A percentile compares a stretch with the other conserved stretches of the same genome.
Evolutionary conservation across 2,888 invertebrate species (phyloP).

Genomic region (Subacronicta megacephala): DNA sequence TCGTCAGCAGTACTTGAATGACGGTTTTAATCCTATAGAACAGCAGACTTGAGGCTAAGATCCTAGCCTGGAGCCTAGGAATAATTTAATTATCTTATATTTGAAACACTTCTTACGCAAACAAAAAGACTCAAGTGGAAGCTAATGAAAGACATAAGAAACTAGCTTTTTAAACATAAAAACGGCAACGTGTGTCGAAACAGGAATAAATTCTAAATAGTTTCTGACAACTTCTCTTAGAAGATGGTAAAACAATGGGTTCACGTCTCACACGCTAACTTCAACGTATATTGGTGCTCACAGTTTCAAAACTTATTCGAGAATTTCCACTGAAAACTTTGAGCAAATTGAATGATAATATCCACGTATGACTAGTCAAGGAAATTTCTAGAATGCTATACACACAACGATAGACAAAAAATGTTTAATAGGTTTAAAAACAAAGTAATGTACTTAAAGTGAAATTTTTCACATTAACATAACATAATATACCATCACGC

Average conservation of each 20-base stretch:
- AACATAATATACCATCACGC: too few relatives aligned
- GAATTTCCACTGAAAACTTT: conserved; percentile 40
- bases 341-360: conserved; percentile 55
- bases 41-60: too few relatives aligned
- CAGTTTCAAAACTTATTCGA: conserved; percentile 42
- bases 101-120: too few relatives aligned
- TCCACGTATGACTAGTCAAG: conserved; percentile 28
- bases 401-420: not conserved
- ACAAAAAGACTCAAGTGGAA: not conserved
- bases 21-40: too few relatives aligned
- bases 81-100: too few relatives aligned
- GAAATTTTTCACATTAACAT: too few relatives aligned
- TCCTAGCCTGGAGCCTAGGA: too few relatives aligned
- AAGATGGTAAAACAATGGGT: conserved; percentile 27
- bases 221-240: conserved; percentile 6
- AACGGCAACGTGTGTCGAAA: not conserved
- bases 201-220: conserved; percentile 8
- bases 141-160: too few relatives aligned
- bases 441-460: too few relatives aligned
- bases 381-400: conserved; percentile 9
- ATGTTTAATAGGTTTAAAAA: too few relatives aligned
- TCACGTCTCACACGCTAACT: conserved; percentile 15
- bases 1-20: too few relatives aligned
- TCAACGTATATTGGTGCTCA: conserved; percentile 24
- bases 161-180: not conserved